Evolutionary conservation across 1,140 invertebrate species (phyloP).

Genomic region (Bombus vancouverensis): DNA sequence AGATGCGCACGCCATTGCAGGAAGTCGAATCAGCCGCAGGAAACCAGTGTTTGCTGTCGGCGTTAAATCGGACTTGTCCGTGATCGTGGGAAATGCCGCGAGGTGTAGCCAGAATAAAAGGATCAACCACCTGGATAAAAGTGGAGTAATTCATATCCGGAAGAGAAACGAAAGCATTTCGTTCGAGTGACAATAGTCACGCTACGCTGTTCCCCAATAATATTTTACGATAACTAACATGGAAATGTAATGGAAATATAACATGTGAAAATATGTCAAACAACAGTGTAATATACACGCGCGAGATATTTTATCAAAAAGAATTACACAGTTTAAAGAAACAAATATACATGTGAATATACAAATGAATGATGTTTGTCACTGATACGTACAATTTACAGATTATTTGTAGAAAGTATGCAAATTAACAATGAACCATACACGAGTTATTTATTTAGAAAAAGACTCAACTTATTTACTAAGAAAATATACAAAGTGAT

Average conservation of each 20-base stretch:
- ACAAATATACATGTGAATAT: no score
- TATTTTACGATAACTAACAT: not conserved
- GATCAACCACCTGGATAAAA: slow-evolving; percentile 44
- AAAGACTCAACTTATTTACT: not conserved
- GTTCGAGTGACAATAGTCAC: not conserved
- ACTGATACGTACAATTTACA: no score
- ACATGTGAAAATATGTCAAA: no score
- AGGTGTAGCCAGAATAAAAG: slow-evolving; percentile 41
- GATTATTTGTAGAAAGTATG: no score
- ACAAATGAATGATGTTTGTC: no score
- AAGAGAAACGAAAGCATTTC: slow-evolving; percentile 7
- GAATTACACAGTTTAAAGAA: no score
- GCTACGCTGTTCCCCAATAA: not conserved
- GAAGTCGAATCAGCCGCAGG: slow-evolving; percentile 45
- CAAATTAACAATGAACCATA: no score
- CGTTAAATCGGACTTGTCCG: slow-evolving; percentile 32
- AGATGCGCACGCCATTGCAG: slow-evolving; percentile 31
- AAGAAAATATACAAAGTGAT: not conserved
- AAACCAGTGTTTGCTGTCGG: slow-evolving; percentile 40
- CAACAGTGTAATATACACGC: no score
- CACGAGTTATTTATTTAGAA: no score
- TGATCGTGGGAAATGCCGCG: slow-evolving; percentile 47
- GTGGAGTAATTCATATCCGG: slow-evolving; percentile 28
- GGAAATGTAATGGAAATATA: not conserved
- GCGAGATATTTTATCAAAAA: no score